Evolutionary conservation across 1,140 invertebrate species (phyloP).

Genomic region (Hylyphantes graminicola): DNA sequence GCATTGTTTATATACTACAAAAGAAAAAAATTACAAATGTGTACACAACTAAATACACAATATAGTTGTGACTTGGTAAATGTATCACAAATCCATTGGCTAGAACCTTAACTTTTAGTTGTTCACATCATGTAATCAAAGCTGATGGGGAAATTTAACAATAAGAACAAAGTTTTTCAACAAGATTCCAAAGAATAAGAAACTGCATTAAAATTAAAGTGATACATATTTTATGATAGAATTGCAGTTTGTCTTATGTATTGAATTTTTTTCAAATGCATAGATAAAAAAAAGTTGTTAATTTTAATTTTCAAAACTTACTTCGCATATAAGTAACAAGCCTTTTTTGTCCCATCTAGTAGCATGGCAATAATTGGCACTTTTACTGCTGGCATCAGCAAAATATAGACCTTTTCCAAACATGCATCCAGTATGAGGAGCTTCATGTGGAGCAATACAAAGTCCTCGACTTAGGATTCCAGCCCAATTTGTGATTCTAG

Average conservation of each 20-base stretch:
- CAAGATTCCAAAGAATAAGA: neutral
- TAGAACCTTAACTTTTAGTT: no score
- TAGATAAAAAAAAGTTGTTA: neutral
- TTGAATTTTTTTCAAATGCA: neutral
- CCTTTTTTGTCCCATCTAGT: slow-evolving; percentile 68
- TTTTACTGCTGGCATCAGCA: slow-evolving; percentile 75
- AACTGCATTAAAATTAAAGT: neutral
- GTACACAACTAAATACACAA: no score
- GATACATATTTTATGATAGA: neutral
- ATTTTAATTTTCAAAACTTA: slow-evolving; percentile 61
- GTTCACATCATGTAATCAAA: neutral
- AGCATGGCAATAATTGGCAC: slow-evolving; percentile 74
- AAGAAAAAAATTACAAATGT: no score
- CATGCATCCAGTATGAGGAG: slow-evolving; percentile 73
- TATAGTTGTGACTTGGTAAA: no score
- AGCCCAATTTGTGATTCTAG: slow-evolving; percentile 72
- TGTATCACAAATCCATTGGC: no score
- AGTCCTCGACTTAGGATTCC: slow-evolving; percentile 74
- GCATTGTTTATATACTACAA: no score
- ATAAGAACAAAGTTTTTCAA: neutral
- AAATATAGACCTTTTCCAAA: slow-evolving; percentile 74
- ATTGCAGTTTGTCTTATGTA: neutral
- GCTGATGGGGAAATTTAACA: neutral
- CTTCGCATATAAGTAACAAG: slow-evolving; percentile 73
- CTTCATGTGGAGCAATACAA: slow-evolving; percentile 73